phyloP scores from a whole-genome alignment of 2,888 invertebrate species.

The Thumatha senex region DNA sequence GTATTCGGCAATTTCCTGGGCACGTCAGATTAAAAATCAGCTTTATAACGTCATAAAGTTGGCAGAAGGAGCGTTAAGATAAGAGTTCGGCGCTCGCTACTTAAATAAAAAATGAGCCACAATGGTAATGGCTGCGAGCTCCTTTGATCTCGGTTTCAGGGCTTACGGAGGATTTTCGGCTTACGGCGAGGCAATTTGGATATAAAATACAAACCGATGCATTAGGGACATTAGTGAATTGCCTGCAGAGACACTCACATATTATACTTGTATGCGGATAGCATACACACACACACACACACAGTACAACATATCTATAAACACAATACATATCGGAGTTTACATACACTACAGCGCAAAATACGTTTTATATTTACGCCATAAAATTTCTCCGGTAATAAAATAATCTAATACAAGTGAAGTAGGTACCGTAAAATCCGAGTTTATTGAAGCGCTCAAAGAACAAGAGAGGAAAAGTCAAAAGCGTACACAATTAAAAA shows the following conservation, averaged over 20 bases:
- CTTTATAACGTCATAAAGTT: slow-evolving; percentile 83
- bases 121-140: slow-evolving; percentile 75
- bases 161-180: slow-evolving; percentile 76
- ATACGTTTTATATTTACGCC: slow-evolving; percentile 1
- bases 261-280: neutral
- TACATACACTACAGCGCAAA: neutral
- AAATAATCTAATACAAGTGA: slow-evolving; percentile 65
- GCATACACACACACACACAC: neutral
- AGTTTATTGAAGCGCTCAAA: slow-evolving; percentile 78
- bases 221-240: slow-evolving; percentile 78
- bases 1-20: slow-evolving; percentile 59
- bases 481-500: slow-evolving; percentile 80
- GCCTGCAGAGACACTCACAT: slow-evolving; percentile 25
- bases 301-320: neutral
- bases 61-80: slow-evolving; percentile 72
- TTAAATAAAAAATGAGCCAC: slow-evolving; percentile 84
- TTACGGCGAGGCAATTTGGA: slow-evolving; percentile 73
- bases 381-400: slow-evolving; percentile 53
- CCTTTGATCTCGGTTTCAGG: slow-evolving; percentile 82
- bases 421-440: slow-evolving; percentile 73
- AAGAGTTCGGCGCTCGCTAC: slow-evolving; percentile 64
- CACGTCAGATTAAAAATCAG: slow-evolving; percentile 81
- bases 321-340: neutral
- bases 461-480: slow-evolving; percentile 79
- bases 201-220: slow-evolving; percentile 75